Evolutionary conservation across 2,888 invertebrate species (phyloP).

Genomic region (Achlya flavicornis): DNA sequence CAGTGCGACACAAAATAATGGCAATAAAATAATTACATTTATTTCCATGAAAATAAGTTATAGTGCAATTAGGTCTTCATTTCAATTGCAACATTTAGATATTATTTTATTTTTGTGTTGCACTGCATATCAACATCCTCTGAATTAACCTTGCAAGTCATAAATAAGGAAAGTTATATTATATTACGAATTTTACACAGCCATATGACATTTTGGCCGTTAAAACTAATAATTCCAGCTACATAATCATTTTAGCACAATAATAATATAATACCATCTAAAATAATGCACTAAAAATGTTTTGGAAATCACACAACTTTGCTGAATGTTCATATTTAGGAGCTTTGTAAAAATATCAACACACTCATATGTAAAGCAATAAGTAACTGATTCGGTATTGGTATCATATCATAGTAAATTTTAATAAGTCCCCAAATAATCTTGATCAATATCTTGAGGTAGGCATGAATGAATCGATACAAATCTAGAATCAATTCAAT

Average conservation of each 20-base stretch:
- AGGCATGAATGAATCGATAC: neutral
- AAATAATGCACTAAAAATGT: slow-evolving; percentile 12
- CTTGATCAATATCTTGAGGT: slow-evolving; percentile 30
- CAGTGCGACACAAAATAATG: slow-evolving; percentile 40
- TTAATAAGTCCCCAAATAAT: slow-evolving; percentile 7
- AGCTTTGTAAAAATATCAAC: slow-evolving; percentile 1
- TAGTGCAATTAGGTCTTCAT: neutral
- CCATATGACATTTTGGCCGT: slow-evolving; percentile 64
- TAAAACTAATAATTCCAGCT: slow-evolving; percentile 36
- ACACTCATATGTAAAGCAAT: neutral
- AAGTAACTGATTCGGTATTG: neutral
- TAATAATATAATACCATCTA: slow-evolving; percentile 21
- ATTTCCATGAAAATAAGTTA: neutral
- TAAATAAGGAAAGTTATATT: slow-evolving; percentile 46
- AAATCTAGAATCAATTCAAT: neutral
- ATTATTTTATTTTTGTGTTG: slow-evolving; percentile 29
- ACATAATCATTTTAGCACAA: slow-evolving; percentile 22
- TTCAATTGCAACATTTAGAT: neutral
- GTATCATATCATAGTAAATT: too few relatives aligned
- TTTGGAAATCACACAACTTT: neutral
- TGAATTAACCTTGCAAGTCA: slow-evolving; percentile 27
- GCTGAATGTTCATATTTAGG: neutral
- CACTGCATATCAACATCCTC: slow-evolving; percentile 31
- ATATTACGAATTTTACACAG: slow-evolving; percentile 54
- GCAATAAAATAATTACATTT: slow-evolving; percentile 6